These are phyloP conservation scores for Pluvialis apricaria DNA, from an alignment of 2,113 vertebrate species.

Conservation along the genomic window DNA sequence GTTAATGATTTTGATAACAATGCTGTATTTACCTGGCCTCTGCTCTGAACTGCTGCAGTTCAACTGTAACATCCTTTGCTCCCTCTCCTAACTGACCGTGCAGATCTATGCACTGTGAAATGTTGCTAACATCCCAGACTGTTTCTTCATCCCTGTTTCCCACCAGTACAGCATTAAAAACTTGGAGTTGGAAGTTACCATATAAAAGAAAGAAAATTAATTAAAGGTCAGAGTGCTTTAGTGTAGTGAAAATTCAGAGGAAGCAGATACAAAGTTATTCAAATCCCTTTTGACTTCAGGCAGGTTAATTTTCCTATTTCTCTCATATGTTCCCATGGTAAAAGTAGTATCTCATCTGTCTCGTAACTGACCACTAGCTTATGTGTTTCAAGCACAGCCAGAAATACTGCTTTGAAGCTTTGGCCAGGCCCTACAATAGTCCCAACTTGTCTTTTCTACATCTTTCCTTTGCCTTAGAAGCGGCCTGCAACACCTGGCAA, in stretches of 20 bases:
- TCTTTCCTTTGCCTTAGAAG: background rate
- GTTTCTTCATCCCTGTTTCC: background rate
- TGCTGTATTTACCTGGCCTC: background rate
- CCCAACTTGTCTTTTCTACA: slow-evolving; percentile 32
- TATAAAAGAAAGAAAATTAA: slow-evolving; percentile 39
- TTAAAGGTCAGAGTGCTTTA: slow-evolving; percentile 37
- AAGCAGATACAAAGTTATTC: slow-evolving; percentile 36
- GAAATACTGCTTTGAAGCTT: slow-evolving; percentile 51
- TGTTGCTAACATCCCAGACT: background rate
- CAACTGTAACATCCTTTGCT: background rate
- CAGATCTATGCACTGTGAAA: background rate
- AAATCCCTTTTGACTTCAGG: slow-evolving; percentile 37
- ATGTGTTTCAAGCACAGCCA: slow-evolving; percentile 51
- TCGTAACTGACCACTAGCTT: slow-evolving; percentile 31
- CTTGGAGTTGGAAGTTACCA: background rate
- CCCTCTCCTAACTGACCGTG: background rate
- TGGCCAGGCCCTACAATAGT: slow-evolving; percentile 14
- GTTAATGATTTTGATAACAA: background rate
- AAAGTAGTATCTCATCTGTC: slow-evolving; percentile 20
- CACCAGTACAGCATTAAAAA: background rate
- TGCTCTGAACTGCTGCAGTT: background rate
- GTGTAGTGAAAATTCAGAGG: slow-evolving; percentile 10
- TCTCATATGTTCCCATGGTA: slow-evolving; percentile 19
- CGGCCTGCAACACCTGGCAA: background rate
- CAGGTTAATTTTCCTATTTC: slow-evolving; percentile 34